Base-by-base conservation (phyloP, 2,797 vertebrate genomes). In the Cottoperca gobio region DNA sequence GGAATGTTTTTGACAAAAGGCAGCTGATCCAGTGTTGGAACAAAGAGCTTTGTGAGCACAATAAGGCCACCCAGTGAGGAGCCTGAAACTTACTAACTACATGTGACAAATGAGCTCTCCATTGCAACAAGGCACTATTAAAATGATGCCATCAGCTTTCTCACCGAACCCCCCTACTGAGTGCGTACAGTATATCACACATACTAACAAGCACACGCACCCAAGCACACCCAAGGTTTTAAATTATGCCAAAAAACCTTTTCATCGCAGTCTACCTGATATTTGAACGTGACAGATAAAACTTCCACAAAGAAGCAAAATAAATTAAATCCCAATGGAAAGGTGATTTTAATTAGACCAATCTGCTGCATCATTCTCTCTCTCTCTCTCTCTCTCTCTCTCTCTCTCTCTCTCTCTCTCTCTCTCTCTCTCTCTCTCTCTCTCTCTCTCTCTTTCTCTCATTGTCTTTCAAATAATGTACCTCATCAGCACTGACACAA, bases 401-500 rank as follows among this genome's bases (percentile, higher is more conserved):
- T n/a, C n/a, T n/a, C n/a, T n/a, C n/a, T n/a, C n/a, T n/a, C n/a
- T n/a, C n/a, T n/a, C n/a, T n/a, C n/a, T n/a, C n/a, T n/a, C n/a
- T n/a, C n/a, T n/a, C n/a, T n/a, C n/a, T n/a, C n/a, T n/a, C n/a
- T n/a, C n/a, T n/a, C n/a, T n/a, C n/a, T n/a, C n/a, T n/a, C n/a
- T n/a, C n/a, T n/a, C n/a, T n/a, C n/a, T n/a, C n/a, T n/a, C n/a
- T n/a, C n/a, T n/a, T n/a, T n/a, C n/a, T n/a, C n/a, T n/a, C n/a
- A 84, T 82, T 78, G 73, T 76, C 79, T 79, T 79, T 82, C 70
- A 84, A 75, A 84, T 83, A 80, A 84, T 78, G 45, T 52, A 52
- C 52, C 85, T 84, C 74, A 88, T 84, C 78, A 60, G 73, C 31
- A 12, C 69, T 76, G 77, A 86, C 75, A 83, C 75, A 78, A 76